Evolutionary conservation across 2,113 vertebrate species (phyloP), one percentile per base, ranked within the genome.

Genomic region (Cyrtonyx montezumae): DNA sequence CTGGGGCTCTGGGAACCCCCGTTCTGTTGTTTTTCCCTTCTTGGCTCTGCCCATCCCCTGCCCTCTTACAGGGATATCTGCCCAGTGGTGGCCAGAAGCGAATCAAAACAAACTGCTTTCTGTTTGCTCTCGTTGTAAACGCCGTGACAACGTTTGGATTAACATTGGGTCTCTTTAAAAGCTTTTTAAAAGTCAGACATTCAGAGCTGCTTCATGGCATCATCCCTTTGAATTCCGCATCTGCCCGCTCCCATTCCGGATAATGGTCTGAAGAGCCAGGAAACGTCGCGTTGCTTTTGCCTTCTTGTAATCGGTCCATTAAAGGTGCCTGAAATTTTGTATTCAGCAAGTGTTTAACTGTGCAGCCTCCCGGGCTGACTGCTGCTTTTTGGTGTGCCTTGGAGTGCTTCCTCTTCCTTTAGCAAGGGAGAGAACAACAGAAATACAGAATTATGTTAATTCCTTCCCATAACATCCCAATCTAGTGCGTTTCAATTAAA

Each of bases 111-210:
- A 88, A 63, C 85, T 85, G 82, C 55, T 89, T 95, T 90, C 70
- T 80, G 74, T 95, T 94, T 93, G 76, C 0, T 30, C 62, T 79
- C 21, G 15, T 68, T 91, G 80, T 90, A 93, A 90, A 91, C 73
- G 34, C 80, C 51, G 69, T 62, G 91, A 71, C 90, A 90, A 78
- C 19, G 20, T 75, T 84, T 62, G 91, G 90, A 91, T 96, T 94
- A 93, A 86, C 68, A 88, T 61, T 36, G 45, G 93, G 76, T 79
- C 94, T 94, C 62, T 90, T 85, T 85, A 90, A 88, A 91, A 88
- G 85, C 93, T 81, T 79, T 95, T 88, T 81, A 87, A 83, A 91
- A 94, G 87, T 91, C 93, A 87, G 85, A 87, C 51, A 11, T 5
- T 30, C 87, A 46, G 95, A 93, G 91, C 87, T 88, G 88, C 92